Base-by-base conservation (phyloP, 2,888 invertebrate genomes). In the Miltochrista miniata region DNA sequence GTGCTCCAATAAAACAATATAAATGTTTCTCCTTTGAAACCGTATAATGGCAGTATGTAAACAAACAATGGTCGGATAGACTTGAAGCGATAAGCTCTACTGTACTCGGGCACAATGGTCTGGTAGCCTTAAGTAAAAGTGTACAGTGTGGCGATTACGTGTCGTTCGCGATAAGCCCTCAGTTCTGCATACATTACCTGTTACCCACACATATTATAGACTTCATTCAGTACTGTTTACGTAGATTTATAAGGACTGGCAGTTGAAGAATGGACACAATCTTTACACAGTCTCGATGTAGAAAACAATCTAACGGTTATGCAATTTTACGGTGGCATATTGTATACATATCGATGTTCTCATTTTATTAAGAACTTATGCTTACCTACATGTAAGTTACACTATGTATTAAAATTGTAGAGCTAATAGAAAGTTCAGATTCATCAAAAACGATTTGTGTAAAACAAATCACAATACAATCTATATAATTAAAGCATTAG, bases 181-280 rank as follows among this genome's bases (percentile, higher is more conserved):
- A 53, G 62, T 56, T 61, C 56, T 59, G 48, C 62, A 59, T 68
- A 57, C 57, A 68, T 59, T 61, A 45, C 51, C 46, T 51, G 49
- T 53, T 45, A 34, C 14, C 13, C 43, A 48, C 44, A 61, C 64
- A 68, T 61, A 66, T 61, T 62, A 36, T 44, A 33, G 40, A 48
- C 44, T 56, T 54, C 29, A 24, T 24, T 24, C 18, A 42, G 51
- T n/a, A n/a, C n/a, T 54, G 53, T 55, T 59, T 49, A 39, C 8
- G 42, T 33, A 38, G 43, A 67, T n/a, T n/a, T 46, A 56, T 49
- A 53, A 60, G 39, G 37, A 1, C 12, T 2, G 36, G 18, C 41
- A 41, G 35, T 10, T 8, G 15, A 24, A 24, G 2, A 24, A 4
- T 24, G n/a, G 33, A n/a, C n/a, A 1, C 31, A 24, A 8, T 8